Evolutionary conservation across 2,888 invertebrate genomes (phyloP).

Genomic region (Augochlorella aurata): DNA sequence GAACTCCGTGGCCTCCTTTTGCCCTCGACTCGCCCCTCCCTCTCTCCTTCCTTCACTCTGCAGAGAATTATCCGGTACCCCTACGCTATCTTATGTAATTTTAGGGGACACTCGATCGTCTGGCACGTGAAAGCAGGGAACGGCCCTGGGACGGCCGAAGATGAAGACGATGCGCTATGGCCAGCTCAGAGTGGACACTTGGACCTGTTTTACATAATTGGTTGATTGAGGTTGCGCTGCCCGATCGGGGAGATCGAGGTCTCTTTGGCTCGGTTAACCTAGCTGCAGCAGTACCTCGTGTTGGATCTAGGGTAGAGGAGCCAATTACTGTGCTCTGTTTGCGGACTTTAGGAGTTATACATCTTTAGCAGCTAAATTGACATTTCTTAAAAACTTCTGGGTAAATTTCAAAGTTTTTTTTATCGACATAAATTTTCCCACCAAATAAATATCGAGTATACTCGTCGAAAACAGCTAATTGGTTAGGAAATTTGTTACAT

Average conservation of each 20-base stretch:
- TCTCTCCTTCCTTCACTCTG: neutral
- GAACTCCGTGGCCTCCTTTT: neutral
- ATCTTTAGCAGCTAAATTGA: too few relatives aligned
- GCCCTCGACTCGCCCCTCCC: neutral
- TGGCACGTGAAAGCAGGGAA: neutral
- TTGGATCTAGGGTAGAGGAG: too few relatives aligned
- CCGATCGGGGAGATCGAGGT: neutral
- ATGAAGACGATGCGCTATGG: neutral
- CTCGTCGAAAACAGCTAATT: too few relatives aligned
- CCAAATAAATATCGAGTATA: too few relatives aligned
- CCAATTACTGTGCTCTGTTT: too few relatives aligned
- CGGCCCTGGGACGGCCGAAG: neutral
- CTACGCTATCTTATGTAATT: constrained; percentile 22
- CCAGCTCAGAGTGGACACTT: neutral
- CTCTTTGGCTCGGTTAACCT: neutral
- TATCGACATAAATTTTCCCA: too few relatives aligned
- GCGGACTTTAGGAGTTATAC: too few relatives aligned
- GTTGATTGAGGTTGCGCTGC: neutral
- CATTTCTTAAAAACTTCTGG: too few relatives aligned
- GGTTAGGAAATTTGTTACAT: too few relatives aligned
- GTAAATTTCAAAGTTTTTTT: too few relatives aligned
- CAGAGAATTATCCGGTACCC: constrained; percentile 32
- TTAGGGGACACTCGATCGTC: constrained; percentile 26
- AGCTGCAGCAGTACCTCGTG: too few relatives aligned
- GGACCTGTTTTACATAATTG: constrained; percentile 1